Conservation (phyloP, 2,888 invertebrate genomes). For the Metopia argyrocephala region DNA sequence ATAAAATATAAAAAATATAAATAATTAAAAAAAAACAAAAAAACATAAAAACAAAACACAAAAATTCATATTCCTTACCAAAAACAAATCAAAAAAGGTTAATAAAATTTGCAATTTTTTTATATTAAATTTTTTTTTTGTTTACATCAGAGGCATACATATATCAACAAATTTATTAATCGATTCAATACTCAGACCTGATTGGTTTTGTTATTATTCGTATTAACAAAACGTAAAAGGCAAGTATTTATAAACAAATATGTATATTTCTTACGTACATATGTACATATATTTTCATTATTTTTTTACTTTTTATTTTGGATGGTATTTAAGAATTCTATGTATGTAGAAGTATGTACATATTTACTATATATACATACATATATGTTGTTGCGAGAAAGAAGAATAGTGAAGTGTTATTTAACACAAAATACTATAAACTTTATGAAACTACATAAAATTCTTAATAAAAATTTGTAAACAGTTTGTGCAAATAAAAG, state of each 20-base stretch:
- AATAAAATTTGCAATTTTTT: no score
- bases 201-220: constrained; percentile 11
- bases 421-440: no score
- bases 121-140: no score
- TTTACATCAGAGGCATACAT: background rate
- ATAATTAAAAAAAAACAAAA: background rate
- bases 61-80: background rate
- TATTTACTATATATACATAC: no score
- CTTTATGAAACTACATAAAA: no score
- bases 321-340: constrained; percentile 13
- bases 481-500: no score
- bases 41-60: background rate
- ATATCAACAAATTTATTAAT: background rate
- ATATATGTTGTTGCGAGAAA: no score
- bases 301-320: background rate
- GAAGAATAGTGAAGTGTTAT: no score
- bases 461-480: no score
- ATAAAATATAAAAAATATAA: background rate
- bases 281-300: background rate
- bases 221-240: constrained; percentile 31
- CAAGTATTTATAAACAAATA: constrained; percentile 33
- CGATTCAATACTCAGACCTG: background rate
- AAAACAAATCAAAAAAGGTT: no score
- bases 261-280: background rate
- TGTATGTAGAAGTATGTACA: no score